Conservation (phyloP, 2,113 vertebrate genomes). For the Tonatia bakeri region DNA sequence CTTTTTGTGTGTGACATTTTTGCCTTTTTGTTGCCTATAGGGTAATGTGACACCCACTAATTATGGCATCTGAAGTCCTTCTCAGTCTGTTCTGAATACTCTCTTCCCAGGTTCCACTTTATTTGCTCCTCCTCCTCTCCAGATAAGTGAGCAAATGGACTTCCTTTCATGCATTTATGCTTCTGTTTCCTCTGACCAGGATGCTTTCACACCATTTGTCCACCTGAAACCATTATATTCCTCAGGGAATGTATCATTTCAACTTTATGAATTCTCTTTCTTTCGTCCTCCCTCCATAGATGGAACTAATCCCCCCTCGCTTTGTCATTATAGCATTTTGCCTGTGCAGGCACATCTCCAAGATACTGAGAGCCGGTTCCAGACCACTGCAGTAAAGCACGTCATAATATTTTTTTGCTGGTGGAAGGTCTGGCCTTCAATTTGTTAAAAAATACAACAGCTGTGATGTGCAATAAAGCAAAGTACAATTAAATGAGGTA, state of each 20-base stretch:
- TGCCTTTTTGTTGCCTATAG: not conserved
- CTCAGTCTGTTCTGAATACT: not conserved
- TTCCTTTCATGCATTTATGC: not conserved
- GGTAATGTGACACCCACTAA: not conserved
- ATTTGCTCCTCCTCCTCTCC: not conserved
- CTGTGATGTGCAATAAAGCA: not conserved
- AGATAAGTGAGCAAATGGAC: not conserved
- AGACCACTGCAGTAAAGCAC: not conserved
- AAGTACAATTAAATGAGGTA: not conserved
- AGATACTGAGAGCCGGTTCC: not conserved
- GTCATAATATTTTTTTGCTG: not conserved
- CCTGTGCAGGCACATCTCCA: not conserved
- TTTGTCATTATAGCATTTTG: not conserved
- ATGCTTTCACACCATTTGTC: not conserved
- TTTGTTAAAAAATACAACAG: not conserved
- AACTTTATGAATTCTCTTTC: not conserved
- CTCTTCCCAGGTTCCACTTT: not conserved
- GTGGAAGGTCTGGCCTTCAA: not conserved
- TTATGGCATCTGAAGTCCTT: not conserved
- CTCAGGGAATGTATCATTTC: not conserved
- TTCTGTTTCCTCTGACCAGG: not conserved
- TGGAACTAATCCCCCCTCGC: not conserved
- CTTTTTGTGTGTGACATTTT: not conserved
- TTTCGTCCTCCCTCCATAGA: not conserved
- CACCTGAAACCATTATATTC: not conserved